Evolutionary conservation across 2,797 vertebrate species (phyloP).

Genomic region (Urocyon cinereoargenteus): DNA sequence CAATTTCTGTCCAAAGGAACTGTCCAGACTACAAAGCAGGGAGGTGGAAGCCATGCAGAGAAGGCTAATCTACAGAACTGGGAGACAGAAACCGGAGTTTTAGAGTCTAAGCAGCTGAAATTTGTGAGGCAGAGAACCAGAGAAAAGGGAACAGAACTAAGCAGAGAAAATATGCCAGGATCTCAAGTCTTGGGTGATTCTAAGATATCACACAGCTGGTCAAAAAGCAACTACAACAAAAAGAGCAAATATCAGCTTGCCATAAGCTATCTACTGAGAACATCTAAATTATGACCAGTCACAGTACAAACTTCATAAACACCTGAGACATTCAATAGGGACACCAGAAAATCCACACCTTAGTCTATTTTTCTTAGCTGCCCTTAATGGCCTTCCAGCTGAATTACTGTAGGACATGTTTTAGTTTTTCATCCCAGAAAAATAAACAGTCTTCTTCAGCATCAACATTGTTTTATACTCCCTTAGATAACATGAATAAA

Average conservation of each 20-base stretch:
- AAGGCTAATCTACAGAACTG: neutral
- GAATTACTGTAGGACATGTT: neutral
- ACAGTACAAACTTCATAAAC: neutral
- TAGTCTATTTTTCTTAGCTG: neutral
- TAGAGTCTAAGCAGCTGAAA: neutral
- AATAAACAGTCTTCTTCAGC: neutral
- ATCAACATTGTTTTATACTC: neutral
- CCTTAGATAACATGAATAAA: constrained; percentile 1
- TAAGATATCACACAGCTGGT: neutral
- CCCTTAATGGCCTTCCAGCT: neutral
- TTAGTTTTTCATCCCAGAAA: neutral
- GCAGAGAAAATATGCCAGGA: neutral
- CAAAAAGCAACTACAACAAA: neutral
- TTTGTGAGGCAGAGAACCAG: neutral
- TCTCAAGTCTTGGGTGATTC: neutral
- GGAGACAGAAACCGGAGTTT: neutral
- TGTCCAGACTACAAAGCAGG: neutral
- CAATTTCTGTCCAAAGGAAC: neutral
- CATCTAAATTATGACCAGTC: neutral
- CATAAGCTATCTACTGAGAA: neutral
- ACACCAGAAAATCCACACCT: neutral
- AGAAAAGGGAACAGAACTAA: neutral
- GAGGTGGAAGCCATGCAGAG: neutral
- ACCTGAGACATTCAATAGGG: neutral
- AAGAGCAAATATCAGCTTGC: neutral